Evolutionary conservation across 2,888 invertebrate species (phyloP), one percentile per base, ranked within the genome.

Genomic region (Oscheius sp.): DNA sequence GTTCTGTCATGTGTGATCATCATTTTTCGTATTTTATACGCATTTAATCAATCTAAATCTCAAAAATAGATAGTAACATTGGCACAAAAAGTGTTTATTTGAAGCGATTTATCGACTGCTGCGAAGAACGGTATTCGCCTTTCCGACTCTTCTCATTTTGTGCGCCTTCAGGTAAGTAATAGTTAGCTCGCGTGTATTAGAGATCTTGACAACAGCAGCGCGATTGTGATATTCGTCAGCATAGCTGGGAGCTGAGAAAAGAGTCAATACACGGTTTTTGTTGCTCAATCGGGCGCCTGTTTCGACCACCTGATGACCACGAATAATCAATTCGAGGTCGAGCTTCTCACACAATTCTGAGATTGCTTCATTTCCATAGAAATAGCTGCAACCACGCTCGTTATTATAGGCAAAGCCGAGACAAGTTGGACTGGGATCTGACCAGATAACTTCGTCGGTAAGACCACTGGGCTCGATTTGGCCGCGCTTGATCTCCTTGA

Each of bases 391-490:
- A 17, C 48, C 52, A 4, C 67, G 42, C 15, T 67, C 37, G 5
- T 46, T 37, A 20, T 71, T 71, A 31, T 34, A 20, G 6, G 20
- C 25, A 58, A 39, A 70, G 10, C 61, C 45, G 12, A 25, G 17
- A 23, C 68, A 58, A n/a, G 27, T 33, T 37, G 50, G 20, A 12
- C 50, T 52, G 6, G 79, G 78, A 46, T 79, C 79, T 1, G 77
- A 55, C 79, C 79, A 79, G 17, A 79, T 70, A 34, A 79, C 55
- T 50, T 79, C 76, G 50, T 76, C 74, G 37, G 72, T 64, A 1
- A 73, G 61, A 5, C 69, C 72, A 1, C 27, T n/a, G 6, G 64
- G 64, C 50, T 64, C 48, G 31, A 29, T 17, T 31, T 50, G 34
- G 33, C 64, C 64, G 5, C 52, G 45, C 50, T 64, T 64, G 20